phyloP scores from a whole-genome alignment of 2,113 vertebrate genomes.

The Triplophysa dalaica region DNA sequence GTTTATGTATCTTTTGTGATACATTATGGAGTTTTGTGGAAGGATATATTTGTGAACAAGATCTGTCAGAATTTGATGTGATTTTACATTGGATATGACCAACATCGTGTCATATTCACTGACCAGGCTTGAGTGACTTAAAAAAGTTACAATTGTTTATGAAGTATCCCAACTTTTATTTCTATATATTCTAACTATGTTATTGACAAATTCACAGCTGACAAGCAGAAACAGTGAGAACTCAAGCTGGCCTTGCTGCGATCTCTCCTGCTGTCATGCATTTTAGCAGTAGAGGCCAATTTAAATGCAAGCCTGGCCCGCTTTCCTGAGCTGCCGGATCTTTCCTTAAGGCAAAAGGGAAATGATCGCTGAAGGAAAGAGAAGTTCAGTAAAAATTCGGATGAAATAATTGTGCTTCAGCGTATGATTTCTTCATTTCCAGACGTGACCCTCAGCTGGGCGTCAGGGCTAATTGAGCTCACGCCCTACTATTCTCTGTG shows the following conservation, averaged over 20 bases:
- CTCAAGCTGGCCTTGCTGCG: constrained; percentile 22
- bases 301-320: constrained; percentile 18
- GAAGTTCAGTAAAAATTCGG: not conserved
- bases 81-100: not conserved
- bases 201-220: constrained; percentile 9
- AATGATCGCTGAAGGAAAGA: constrained; percentile 17
- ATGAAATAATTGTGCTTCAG: constrained; percentile 9
- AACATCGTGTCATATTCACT: not conserved
- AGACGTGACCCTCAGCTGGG: constrained; percentile 9
- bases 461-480: constrained; percentile 26
- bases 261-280: constrained; percentile 37
- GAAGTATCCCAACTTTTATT: constrained; percentile 15
- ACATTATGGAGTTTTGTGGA: too few relatives aligned
- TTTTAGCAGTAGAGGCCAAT: constrained; percentile 19
- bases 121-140: not conserved
- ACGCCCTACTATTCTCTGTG: not conserved
- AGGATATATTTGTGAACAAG: too few relatives aligned
- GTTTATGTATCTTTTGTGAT: too few relatives aligned
- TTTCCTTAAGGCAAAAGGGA: not conserved
- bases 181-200: not conserved
- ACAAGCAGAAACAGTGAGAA: constrained; percentile 10
- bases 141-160: not conserved
- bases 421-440: constrained; percentile 12
- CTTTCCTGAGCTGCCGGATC: constrained; percentile 24
- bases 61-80: not conserved